Evolutionary conservation across 2,113 vertebrate species (phyloP), one percentile per base, ranked within the genome.

Genomic region (Prionailurus viverrinus): DNA sequence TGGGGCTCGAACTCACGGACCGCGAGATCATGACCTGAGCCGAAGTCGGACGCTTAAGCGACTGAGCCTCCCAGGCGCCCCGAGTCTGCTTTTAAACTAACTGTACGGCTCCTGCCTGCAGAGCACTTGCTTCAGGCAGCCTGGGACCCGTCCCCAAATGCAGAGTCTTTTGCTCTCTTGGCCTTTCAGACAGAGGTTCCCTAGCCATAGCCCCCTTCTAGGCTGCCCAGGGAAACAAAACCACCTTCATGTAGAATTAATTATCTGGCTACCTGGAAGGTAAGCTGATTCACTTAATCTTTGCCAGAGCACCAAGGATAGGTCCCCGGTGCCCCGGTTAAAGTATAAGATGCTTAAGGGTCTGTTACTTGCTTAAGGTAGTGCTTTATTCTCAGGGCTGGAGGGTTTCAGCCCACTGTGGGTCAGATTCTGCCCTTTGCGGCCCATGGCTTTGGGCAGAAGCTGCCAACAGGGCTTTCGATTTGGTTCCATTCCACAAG

Each of bases 81-180:
- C 5, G 98, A 98, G 99, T 99, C 6, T 6, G 25, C 2, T 14
- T n/a, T 5, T 4, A 15, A 13, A 23, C 13, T 41, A 7, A 36
- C 73, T 9, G 10, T 48, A 25, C 63, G 3, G 11, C 6, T 31
- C 48, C 45, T 19, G n/a, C 27, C 51, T 1, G 19, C 39, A 15
- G 25, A 65, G n/a, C 3, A 0, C 18, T 53, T 9, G 19, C 23
- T 36, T 18, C 55, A 78, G 48, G 76, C 27, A 1, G 51, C 29
- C 36, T 27, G 25, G 63, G 45, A 5, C 48, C 18, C 7, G 5
- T 19, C 29, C 29, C 51, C 29, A 27, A 27, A 36, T 7, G 21
- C 15, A 27, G 9, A 71, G 51, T 7, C 11, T 13, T 58, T 69
- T 25, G 65, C 78, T 7, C 78, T 69, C 45, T 15, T 63, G 21